phyloP scores from a whole-genome alignment of 2,113 vertebrate genomes.

The Cyanocitta stelleri region DNA sequence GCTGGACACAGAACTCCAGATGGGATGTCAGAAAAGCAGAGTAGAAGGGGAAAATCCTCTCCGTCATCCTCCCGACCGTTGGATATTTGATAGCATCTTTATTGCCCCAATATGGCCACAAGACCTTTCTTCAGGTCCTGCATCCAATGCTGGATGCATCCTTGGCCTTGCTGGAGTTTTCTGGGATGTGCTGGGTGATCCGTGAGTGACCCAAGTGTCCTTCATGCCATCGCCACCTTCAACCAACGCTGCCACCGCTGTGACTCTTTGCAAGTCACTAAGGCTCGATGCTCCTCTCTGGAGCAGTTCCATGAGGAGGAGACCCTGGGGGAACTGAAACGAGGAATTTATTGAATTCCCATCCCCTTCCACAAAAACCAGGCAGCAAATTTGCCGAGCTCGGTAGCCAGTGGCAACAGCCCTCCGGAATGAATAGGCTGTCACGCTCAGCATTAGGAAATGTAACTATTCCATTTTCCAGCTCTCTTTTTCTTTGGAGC shows the following conservation, averaged over 20 bases:
- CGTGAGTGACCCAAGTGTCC: background rate
- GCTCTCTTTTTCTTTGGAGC: conserved; percentile 14
- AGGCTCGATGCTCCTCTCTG: accelerated
- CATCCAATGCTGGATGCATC: background rate
- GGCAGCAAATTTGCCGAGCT: background rate
- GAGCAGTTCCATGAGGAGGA: background rate
- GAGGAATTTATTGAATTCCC: background rate
- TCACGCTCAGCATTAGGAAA: conserved; percentile 34
- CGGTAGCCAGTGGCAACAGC: conserved; percentile 47
- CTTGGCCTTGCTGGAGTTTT: background rate
- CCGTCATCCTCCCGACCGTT: accelerated
- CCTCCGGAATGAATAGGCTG: conserved; percentile 10
- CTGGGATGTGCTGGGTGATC: background rate
- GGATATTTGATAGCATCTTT: background rate
- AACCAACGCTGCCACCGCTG: accelerated
- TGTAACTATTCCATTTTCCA: conserved; percentile 31
- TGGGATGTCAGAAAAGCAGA: background rate
- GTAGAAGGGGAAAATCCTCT: accelerated
- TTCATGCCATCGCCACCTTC: accelerated
- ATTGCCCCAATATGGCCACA: accelerated
- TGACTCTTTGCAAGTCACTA: background rate
- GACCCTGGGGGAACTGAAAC: background rate
- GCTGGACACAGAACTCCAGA: background rate
- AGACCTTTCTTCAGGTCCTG: background rate
- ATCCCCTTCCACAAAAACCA: background rate